Evolutionary conservation across 2,797 vertebrate genomes (phyloP).

Genomic region (Poeciliopsis presidionis): DNA sequence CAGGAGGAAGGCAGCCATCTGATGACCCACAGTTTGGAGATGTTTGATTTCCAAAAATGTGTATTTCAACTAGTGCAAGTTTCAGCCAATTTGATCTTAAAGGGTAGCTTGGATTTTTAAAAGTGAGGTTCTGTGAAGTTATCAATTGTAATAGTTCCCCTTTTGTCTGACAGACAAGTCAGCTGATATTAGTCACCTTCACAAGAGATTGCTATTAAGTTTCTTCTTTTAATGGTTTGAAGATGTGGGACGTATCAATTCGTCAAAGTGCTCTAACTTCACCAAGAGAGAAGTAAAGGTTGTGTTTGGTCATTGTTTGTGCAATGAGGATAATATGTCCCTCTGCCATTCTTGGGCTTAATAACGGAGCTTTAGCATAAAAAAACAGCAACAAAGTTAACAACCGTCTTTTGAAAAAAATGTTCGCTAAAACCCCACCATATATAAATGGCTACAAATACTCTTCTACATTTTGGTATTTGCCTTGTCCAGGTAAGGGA

Average conservation of each 20-base stretch:
- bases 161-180: too few species aligned
- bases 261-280: not conserved
- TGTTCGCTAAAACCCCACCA: not conserved
- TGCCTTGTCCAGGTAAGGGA: not conserved
- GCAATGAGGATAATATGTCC: not conserved
- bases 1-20: slow-evolving; percentile 71
- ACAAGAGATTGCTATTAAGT: not conserved
- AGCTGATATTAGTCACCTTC: not conserved
- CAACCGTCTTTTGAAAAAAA: not conserved
- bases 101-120: not conserved
- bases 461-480: not conserved
- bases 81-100: slow-evolving; percentile 27
- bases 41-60: slow-evolving; percentile 30
- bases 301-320: not conserved
- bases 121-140: slow-evolving; percentile 8
- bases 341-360: not conserved
- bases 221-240: not conserved
- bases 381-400: not conserved
- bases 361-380: not conserved
- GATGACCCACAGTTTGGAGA: slow-evolving; percentile 58
- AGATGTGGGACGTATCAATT: not conserved
- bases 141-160: not conserved
- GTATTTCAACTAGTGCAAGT: slow-evolving; percentile 30
- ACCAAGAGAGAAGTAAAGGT: not conserved
- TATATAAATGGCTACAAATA: not conserved